Percentiles rank a stretch among this genome's conserved stretches.
Conservation (phyloP, 2,113 vertebrate genomes). For the Pseudopipra pipra region DNA sequence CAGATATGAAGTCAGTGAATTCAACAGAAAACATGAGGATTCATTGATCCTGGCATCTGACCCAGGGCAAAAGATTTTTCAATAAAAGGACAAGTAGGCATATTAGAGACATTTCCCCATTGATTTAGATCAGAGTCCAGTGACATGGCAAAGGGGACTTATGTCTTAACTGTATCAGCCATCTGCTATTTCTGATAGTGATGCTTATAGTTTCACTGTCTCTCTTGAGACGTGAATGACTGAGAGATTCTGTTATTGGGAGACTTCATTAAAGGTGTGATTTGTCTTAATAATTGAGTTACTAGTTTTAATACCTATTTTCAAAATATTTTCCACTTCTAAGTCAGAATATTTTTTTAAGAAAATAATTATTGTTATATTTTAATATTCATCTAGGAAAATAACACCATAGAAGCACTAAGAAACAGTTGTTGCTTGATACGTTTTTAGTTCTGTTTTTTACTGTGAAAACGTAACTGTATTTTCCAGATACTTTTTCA, state of each 20-base stretch:
- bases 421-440: not conserved
- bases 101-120: not conserved
- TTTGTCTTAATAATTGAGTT: not conserved
- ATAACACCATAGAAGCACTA: not conserved
- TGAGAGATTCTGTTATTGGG: not conserved
- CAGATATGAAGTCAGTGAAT: not conserved
- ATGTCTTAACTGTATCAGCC: not conserved
- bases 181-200: conserved; percentile 13
- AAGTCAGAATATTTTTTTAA: not conserved
- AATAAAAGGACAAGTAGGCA: not conserved
- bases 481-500: not conserved
- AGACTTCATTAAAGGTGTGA: not conserved
- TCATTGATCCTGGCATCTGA: conserved; percentile 18
- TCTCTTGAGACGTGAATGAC: not conserved
- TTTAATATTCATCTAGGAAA: not conserved
- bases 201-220: not conserved
- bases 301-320: not conserved
- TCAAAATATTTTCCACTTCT: not conserved
- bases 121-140: not conserved
- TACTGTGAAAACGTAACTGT: not conserved
- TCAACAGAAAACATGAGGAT: not conserved
- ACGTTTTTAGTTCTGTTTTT: not conserved
- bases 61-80: conserved; percentile 8
- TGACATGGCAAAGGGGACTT: not conserved
- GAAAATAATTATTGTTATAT: not conserved